Base-by-base conservation (phyloP, 2,797 vertebrate genomes). In the Meda fulgida region DNA sequence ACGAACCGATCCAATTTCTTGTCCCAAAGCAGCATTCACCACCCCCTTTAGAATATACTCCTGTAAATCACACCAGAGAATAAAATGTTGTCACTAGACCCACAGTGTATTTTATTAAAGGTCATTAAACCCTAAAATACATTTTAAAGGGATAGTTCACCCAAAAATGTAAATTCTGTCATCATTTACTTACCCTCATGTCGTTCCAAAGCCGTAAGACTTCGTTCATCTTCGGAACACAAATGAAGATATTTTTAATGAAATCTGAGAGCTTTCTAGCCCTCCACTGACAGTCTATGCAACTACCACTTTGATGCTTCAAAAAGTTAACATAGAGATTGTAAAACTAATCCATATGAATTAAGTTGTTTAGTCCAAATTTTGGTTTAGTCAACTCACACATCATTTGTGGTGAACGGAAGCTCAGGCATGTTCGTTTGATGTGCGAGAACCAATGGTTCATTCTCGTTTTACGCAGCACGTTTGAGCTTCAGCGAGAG, bases 11-110 rank as follows among this genome's bases (percentile, higher is more conserved):
- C 96, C 96, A 79, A 97, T 94, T 92, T 99, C 97, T 92, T 99
- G 98, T 87, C 98, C 98, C 58, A 99, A 89, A 4, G 98, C 96
- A 43, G 97, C 98, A 88, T 99, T 98, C 72, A 99, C 98, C 60
- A 99, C 98, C 83, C 97, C 98, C 91, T 99, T 99, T 87, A 99
- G 96, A 85, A 99, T 98, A 73, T 99, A 99, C 85, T 99, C 98
- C 98, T 99, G 18, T 29, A 75, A 67, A 91, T 21, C 29, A 88
- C 71, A n/a, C 53, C 21, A 79, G 55, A 34, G 5, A n/a, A 29
- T 58, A 5, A 65, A 84, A 84, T n/a, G 8, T 48, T 13, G 58
- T 16, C 75, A 48, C 3, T 34, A 9, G 36, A 43, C 8, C 23
- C 36, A 43, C 26, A 78, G 26, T 43, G 23, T 3, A 60, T 60